Conservation (phyloP, 2,888 invertebrate genomes). For the Epistrophe grossulariae region DNA sequence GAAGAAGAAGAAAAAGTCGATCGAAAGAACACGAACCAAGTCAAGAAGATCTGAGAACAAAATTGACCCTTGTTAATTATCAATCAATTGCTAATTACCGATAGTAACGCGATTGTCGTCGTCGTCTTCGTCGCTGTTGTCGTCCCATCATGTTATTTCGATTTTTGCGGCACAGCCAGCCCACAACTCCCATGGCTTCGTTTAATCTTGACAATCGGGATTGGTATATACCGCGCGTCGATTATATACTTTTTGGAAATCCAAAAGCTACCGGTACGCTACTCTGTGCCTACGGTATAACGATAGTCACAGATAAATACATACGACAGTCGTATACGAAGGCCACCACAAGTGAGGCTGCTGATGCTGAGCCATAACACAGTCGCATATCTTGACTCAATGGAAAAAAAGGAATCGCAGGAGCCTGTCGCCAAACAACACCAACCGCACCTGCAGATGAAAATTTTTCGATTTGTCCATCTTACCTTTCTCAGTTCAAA, state of each 20-base stretch:
- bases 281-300: slow-evolving; percentile 57
- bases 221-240: slow-evolving; percentile 38
- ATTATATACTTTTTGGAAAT: slow-evolving; percentile 52
- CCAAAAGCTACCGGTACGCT: slow-evolving; percentile 67
- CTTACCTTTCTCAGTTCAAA: slow-evolving; percentile 73
- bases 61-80: slow-evolving; percentile 81
- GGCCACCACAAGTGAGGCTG: slow-evolving; percentile 54
- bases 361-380: slow-evolving; percentile 20
- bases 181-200: slow-evolving; percentile 43
- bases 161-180: slow-evolving; percentile 21
- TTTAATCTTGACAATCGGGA: slow-evolving; percentile 71
- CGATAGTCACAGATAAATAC: slow-evolving; percentile 69
- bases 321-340: slow-evolving; percentile 49
- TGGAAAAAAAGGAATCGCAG: slow-evolving; percentile 49
- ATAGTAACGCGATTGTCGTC: slow-evolving; percentile 81
- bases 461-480: slow-evolving; percentile 73
- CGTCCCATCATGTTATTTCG: slow-evolving; percentile 66
- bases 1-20: not conserved
- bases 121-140: slow-evolving; percentile 77
- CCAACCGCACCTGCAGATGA: slow-evolving; percentile 72
- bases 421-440: slow-evolving; percentile 62
- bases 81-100: slow-evolving; percentile 82
- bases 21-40: slow-evolving; percentile 21
- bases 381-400: slow-evolving; percentile 6
- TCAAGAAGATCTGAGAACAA: slow-evolving; percentile 76